Conservation (phyloP, 2,113 vertebrate species). For the Anarhynchus alexandrinus region DNA sequence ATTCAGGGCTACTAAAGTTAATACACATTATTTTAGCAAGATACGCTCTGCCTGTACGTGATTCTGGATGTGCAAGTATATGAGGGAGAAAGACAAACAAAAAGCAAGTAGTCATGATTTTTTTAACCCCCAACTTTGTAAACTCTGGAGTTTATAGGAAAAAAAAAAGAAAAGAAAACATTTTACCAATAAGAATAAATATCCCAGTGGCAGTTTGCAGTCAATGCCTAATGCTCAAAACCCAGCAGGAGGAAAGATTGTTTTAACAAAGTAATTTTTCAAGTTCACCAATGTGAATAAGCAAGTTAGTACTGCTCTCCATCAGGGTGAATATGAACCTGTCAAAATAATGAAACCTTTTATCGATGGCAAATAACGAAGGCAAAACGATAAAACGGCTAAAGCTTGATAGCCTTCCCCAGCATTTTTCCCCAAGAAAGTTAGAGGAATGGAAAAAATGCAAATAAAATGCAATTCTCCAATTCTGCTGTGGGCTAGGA, state of each 20-base stretch:
- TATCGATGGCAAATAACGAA: neutral
- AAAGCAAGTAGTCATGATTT: neutral
- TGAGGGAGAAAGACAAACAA: neutral
- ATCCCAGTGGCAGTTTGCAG: neutral
- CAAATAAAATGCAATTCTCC: neutral
- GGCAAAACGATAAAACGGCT: neutral
- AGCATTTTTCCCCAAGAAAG: neutral
- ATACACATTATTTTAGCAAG: neutral
- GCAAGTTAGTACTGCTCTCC: neutral
- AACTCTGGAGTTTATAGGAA: neutral
- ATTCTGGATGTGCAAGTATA: neutral
- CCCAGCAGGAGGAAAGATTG: neutral
- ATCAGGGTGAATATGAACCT: neutral
- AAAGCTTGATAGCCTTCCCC: neutral
- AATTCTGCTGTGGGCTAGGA: neutral
- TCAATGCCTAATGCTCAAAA: neutral
- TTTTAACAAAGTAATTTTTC: conserved; percentile 37
- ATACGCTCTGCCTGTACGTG: neutral
- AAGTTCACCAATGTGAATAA: conserved; percentile 6
- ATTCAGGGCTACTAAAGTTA: neutral
- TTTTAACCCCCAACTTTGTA: neutral
- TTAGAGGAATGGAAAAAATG: neutral
- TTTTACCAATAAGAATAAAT: neutral
- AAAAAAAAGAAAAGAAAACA: neutral
- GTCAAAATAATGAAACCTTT: conserved; percentile 27